Conservation (phyloP, 92 coral and sea anemone genomes). For the Plumapathes pennacea region DNA sequence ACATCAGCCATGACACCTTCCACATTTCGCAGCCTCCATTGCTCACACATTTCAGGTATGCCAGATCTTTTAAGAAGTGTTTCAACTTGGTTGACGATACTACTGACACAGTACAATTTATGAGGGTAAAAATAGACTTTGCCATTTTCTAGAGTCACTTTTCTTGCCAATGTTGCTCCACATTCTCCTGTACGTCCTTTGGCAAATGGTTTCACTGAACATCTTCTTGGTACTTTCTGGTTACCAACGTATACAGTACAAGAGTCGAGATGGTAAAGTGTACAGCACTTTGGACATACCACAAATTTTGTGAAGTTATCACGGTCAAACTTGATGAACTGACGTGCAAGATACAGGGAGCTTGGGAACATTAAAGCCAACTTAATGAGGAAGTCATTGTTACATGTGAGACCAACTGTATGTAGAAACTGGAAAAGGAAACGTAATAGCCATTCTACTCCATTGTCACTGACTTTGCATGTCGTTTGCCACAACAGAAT, state of each 20-base stretch:
- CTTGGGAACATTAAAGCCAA: slow-evolving; percentile 51
- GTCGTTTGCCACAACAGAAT: slow-evolving; percentile 61
- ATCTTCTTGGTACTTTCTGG: slow-evolving; percentile 17
- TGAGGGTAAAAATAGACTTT: slow-evolving; percentile 40
- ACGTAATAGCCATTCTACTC: slow-evolving; percentile 60
- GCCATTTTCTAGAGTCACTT: slow-evolving; percentile 20
- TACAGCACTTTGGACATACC: slow-evolving; percentile 47
- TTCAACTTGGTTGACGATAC: slow-evolving; percentile 49
- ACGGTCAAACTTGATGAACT: slow-evolving; percentile 32
- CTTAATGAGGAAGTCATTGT: slow-evolving; percentile 34
- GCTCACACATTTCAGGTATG: slow-evolving; percentile 48
- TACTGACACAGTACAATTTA: slow-evolving; percentile 49
- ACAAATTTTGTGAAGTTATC: slow-evolving; percentile 57
- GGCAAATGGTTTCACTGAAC: slow-evolving; percentile 20
- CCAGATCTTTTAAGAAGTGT: slow-evolving; percentile 42
- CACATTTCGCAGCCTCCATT: slow-evolving; percentile 35
- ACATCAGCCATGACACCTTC: slow-evolving; percentile 20
- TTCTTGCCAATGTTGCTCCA: slow-evolving; percentile 31
- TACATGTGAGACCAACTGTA: slow-evolving; percentile 26
- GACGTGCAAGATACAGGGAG: slow-evolving; percentile 39
- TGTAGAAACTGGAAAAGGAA: slow-evolving; percentile 57
- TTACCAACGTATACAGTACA: slow-evolving; percentile 36
- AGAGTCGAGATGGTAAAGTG: slow-evolving; percentile 23
- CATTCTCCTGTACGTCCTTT: slow-evolving; percentile 19
- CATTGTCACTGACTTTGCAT: slow-evolving; percentile 63